Conservation (phyloP, 2,888 invertebrate genomes). For the Heliconius aoede region DNA sequence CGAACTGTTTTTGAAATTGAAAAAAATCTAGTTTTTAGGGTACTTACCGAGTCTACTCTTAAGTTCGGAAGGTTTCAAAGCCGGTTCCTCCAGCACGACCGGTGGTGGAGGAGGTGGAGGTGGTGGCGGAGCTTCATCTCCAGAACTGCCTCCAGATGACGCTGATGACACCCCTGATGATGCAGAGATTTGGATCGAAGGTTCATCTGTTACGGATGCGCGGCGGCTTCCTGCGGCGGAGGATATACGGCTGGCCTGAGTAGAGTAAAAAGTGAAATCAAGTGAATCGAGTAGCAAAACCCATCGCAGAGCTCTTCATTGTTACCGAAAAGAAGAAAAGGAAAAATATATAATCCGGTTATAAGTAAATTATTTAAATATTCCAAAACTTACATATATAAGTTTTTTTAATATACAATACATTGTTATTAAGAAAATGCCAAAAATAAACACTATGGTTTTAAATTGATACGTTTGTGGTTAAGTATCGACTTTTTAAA, state of each 20-base stretch:
- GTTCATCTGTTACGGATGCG: conserved; percentile 71
- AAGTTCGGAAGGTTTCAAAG: conserved; percentile 86
- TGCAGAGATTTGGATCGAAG: conserved; percentile 63
- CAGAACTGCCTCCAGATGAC: conserved; percentile 71
- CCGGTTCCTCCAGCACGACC: conserved; percentile 87
- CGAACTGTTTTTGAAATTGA: too few species aligned
- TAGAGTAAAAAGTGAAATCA: background rate
- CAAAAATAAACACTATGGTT: too few species aligned
- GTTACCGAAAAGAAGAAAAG: too few species aligned
- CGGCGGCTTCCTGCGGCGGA: conserved; percentile 78
- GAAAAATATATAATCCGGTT: too few species aligned
- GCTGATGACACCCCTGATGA: conserved; percentile 73
- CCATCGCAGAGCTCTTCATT: too few species aligned
- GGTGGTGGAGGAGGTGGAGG: conserved; percentile 86
- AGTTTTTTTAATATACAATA: too few species aligned
- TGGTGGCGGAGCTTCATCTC: conserved; percentile 86
- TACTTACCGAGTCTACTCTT: conserved; percentile 76
- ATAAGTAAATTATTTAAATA: too few species aligned
- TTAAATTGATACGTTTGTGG: too few species aligned
- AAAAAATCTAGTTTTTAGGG: background rate
- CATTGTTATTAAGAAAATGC: too few species aligned
- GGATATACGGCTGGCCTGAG: conserved; percentile 75
- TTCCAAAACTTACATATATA: too few species aligned
- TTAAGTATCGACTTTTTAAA: too few species aligned
- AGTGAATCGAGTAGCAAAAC: too few species aligned